A percentile compares a stretch with the other conserved stretches of the same genome.
Evolutionary conservation across 2,797 vertebrate species (phyloP).

Genomic region (Sebastes iracundus): DNA sequence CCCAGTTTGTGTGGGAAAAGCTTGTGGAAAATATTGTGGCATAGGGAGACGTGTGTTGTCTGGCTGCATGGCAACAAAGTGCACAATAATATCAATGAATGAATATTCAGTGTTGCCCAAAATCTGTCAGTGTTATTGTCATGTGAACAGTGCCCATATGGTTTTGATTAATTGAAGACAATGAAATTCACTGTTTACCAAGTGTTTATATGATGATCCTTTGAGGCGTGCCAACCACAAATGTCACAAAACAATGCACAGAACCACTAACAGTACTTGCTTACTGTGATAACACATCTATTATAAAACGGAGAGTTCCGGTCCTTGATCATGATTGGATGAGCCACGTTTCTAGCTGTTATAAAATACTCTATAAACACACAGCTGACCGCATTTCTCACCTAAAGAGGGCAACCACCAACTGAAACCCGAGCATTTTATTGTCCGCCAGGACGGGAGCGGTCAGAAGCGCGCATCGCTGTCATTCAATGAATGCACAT

Average conservation of each 20-base stretch:
- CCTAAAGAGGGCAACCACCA: no score
- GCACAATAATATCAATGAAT: conserved; percentile 18
- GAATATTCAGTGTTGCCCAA: background rate
- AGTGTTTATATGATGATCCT: conserved; percentile 29
- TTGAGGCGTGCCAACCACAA: conserved; percentile 32
- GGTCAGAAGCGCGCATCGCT: no score
- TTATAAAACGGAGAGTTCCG: background rate
- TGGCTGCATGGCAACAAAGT: conserved; percentile 32
- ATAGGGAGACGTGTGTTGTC: conserved; percentile 24
- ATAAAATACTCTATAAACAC: no score
- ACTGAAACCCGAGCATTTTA: no score
- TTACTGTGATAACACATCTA: conserved; percentile 11
- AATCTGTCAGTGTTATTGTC: conserved; percentile 4
- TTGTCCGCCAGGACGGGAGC: no score
- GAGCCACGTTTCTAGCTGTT: no score
- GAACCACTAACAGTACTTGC: conserved; percentile 21
- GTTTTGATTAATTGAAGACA: conserved; percentile 39
- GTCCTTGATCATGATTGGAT: no score
- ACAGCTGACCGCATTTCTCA: no score
- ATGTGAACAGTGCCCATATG: conserved; percentile 15
- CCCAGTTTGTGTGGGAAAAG: conserved; percentile 50
- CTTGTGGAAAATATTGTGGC: conserved; percentile 60
- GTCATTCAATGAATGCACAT: background rate
- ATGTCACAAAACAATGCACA: conserved; percentile 32
- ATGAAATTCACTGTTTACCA: conserved; percentile 29